These are phyloP conservation scores for Antennarius maculatus DNA, from an alignment of 2,797 vertebrate genomes.

Conservation along the genomic window DNA sequence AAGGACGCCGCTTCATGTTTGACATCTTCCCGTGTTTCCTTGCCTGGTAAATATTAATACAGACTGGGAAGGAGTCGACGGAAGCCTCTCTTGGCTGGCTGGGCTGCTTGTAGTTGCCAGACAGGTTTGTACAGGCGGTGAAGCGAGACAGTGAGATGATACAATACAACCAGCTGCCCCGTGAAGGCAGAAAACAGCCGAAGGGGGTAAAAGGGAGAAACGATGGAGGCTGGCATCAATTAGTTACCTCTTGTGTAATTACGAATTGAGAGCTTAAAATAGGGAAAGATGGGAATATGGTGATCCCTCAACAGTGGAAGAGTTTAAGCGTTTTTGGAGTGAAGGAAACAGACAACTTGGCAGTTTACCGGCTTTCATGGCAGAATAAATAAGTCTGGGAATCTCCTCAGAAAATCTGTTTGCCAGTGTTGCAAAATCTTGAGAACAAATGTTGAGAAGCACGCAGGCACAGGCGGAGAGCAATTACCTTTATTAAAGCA, in stretches of 20 bases:
- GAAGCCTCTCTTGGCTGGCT: conserved; percentile 69
- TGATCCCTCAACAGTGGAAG: conserved; percentile 26
- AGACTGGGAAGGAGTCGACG: conserved; percentile 66
- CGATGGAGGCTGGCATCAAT: conserved; percentile 47
- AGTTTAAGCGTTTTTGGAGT: conserved; percentile 36
- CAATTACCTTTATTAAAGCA: conserved; percentile 29
- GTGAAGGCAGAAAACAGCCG: conserved; percentile 38
- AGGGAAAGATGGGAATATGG: conserved; percentile 40
- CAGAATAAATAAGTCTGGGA: conserved; percentile 21
- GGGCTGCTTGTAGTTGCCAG: conserved; percentile 67
- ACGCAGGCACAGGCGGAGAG: conserved; percentile 12
- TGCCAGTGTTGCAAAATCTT: conserved; percentile 10
- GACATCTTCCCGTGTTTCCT: conserved; percentile 66
- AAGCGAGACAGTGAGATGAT: conserved; percentile 58
- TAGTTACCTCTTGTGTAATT: conserved; percentile 48
- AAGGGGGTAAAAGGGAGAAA: conserved; percentile 32
- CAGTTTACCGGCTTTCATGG: conserved; percentile 28
- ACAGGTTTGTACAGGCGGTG: conserved; percentile 56
- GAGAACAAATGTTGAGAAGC: background rate
- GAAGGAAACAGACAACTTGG: conserved; percentile 28
- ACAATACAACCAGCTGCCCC: conserved; percentile 57
- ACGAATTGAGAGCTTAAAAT: conserved; percentile 45
- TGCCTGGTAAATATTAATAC: conserved; percentile 76
- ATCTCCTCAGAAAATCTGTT: conserved; percentile 12
- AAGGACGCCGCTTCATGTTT: conserved; percentile 51